Evolutionary conservation across 2,888 invertebrate genomes (phyloP).

Genomic region (Leptura quadrifasciata): DNA sequence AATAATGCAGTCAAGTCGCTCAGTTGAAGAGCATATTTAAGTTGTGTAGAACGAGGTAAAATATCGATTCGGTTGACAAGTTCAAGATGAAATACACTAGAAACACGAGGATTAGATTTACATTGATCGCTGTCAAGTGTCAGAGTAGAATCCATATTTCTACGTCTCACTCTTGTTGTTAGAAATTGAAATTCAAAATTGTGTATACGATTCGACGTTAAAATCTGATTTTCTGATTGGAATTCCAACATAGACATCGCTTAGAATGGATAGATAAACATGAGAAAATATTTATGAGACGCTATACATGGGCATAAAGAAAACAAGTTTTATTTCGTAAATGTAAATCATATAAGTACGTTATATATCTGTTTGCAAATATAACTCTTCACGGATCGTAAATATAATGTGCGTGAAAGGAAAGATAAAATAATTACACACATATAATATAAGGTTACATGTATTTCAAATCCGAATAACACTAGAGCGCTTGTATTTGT

Average conservation of each 20-base stretch:
- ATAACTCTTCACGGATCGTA: background rate
- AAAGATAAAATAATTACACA: background rate
- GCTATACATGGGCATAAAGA: conserved; percentile 23
- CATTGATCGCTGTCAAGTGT: conserved; percentile 61
- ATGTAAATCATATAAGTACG: conserved; percentile 5
- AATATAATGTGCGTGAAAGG: background rate
- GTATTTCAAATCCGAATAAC: no score
- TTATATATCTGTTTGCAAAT: conserved; percentile 8
- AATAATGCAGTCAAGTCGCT: conserved; percentile 45
- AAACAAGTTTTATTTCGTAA: conserved; percentile 12
- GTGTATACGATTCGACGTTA: conserved; percentile 41
- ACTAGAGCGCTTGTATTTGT: no score
- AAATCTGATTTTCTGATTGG: conserved; percentile 43
- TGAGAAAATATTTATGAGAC: conserved; percentile 21
- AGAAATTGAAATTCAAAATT: conserved; percentile 55
- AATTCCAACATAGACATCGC: conserved; percentile 21
- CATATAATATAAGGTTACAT: background rate
- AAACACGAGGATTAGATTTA: conserved; percentile 59
- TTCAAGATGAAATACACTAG: conserved; percentile 49
- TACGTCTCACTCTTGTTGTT: conserved; percentile 43
- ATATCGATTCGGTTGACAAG: conserved; percentile 41
- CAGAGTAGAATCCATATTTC: conserved; percentile 59
- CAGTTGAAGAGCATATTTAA: conserved; percentile 19
- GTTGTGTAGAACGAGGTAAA: conserved; percentile 22
- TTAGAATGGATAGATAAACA: conserved; percentile 35